phyloP scores from a whole-genome alignment of 2,113 vertebrate genomes.

The Crotalus helleri region DNA sequence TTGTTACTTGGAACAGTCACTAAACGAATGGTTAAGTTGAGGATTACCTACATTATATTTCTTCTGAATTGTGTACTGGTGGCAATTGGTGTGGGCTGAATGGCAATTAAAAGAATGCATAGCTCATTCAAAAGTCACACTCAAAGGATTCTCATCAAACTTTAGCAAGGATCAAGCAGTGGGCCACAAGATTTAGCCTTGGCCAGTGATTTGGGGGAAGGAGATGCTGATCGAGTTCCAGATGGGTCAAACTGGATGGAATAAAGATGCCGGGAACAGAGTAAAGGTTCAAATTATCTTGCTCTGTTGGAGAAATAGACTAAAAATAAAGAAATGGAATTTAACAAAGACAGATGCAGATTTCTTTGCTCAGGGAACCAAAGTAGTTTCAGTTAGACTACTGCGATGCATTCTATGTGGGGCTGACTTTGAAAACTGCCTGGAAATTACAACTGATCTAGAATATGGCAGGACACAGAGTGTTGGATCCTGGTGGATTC shows the following conservation, averaged over 20 bases:
- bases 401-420: neutral
- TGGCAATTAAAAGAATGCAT: neutral
- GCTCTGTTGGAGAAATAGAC: neutral
- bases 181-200: neutral
- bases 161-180: neutral
- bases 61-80: neutral
- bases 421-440: neutral
- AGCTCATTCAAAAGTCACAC: neutral
- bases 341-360: neutral
- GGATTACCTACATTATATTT: neutral
- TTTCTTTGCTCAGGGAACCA: neutral
- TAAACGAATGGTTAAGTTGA: neutral
- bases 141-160: neutral
- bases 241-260: neutral
- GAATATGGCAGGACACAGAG: neutral
- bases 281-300: neutral
- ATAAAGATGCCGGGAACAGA: neutral
- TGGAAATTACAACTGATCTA: neutral
- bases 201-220: neutral
- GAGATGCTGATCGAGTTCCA: neutral
- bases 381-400: neutral
- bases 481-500: neutral
- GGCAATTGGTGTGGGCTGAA: neutral
- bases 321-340: neutral
- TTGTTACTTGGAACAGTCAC: neutral